Base-by-base conservation (phyloP, 2,888 invertebrate genomes). In the Teleogryllus oceanicus region DNA sequence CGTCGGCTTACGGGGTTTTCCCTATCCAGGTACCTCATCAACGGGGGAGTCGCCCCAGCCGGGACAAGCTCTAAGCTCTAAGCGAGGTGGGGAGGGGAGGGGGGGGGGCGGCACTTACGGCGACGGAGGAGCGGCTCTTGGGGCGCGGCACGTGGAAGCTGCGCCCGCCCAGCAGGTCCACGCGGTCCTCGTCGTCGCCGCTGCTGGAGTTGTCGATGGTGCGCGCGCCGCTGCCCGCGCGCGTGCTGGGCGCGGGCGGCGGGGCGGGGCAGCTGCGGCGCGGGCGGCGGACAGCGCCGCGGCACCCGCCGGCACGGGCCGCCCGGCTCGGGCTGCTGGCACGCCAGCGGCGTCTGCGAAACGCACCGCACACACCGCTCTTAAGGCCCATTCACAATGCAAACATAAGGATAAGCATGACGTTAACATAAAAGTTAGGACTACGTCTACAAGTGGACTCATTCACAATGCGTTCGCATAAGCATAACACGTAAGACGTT, bases 121-220 rank as follows among this genome's bases (percentile, higher is more conserved):
- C 91, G 83, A 91, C 87, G 76, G 92, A 92, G 81, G 89, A 89
- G 81, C 95, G 89, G 80, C 95, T 95, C 87, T 94, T 95, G 24
- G 95, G 95, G 81, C 95, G 88, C 0, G 95, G 95, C 82, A 95
- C 94, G 84, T 93, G 92, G 85, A 93, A 93, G 83, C 90, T 92
- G 83, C 91, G 89, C 76, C 85, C 87, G 13, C 92, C 92, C 75
- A 95, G 88, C 75, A 95, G 88, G 86, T 95, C 95, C 1, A 93
- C 92, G 82, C 94, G 89, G 86, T 95, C 95, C 85, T 94, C 92
- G 82, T 89, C 89, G 83, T 86, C 83, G 85, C 87, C 80, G 85
- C 88, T 80, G 85, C 87, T 84, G 85, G 88, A 80, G 83, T 90
- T 90, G 84, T 82, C 81, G n/a, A 82, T 80, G n/a, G 82, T 81